A percentile compares a stretch with the other conserved stretches of the same genome.
These are phyloP conservation scores for Acomys russatus DNA, from an alignment of 2,797 vertebrate genomes.

Conservation along the genomic window DNA sequence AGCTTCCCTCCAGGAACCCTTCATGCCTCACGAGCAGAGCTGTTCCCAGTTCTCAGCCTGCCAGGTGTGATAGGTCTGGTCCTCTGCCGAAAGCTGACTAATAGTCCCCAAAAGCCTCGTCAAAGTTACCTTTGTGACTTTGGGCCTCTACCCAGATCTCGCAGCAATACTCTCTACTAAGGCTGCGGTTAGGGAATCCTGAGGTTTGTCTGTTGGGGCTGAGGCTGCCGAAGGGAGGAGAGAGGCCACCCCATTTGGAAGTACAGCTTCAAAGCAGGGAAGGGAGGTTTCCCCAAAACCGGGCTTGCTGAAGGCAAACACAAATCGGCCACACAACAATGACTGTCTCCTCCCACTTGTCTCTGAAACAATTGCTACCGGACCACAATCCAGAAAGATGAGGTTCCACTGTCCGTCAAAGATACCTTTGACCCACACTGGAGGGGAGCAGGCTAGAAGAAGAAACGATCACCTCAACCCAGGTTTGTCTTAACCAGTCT, in stretches of 20 bases:
- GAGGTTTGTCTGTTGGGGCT: no score
- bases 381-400: neutral
- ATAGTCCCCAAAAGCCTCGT: neutral
- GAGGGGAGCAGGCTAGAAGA: neutral
- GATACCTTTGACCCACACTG: neutral
- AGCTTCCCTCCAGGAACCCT: neutral
- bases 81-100: neutral
- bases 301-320: no score
- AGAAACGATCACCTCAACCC: neutral
- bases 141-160: neutral
- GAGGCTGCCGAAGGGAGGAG: neutral
- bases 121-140: neutral
- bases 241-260: neutral
- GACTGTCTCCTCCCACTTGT: fast-evolving
- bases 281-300: neutral
- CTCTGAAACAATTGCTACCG: neutral
- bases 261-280: fast-evolving
- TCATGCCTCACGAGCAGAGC: fast-evolving
- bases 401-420: neutral
- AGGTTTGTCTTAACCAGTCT: neutral
- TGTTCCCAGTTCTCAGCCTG: neutral
- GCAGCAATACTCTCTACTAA: neutral
- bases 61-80: neutral
- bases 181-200: neutral
- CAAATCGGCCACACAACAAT: neutral